These are phyloP conservation scores for Sinonovacula constricta DNA, from an alignment of 1,140 invertebrate species.

Conservation along the genomic window DNA sequence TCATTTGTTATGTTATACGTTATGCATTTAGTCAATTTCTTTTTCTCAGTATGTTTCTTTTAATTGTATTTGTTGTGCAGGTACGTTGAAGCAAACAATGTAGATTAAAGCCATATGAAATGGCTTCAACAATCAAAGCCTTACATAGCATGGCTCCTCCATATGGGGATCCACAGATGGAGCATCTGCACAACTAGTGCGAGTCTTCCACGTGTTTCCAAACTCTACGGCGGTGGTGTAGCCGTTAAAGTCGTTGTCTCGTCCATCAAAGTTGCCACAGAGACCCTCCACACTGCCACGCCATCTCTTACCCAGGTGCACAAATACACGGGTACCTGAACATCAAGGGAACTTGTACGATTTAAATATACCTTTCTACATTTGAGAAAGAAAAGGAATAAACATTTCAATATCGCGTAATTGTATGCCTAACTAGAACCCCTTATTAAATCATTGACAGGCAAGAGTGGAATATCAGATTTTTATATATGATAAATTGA, in stretches of 20 bases:
- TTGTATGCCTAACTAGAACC: no score
- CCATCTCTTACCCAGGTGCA: conserved; percentile 50
- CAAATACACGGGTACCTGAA: conserved; percentile 51
- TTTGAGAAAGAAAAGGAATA: no score
- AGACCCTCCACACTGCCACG: conserved; percentile 43
- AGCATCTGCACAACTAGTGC: conserved; percentile 24
- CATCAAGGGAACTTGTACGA: no score
- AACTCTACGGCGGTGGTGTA: conserved; percentile 37
- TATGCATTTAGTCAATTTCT: neutral
- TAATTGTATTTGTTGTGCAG: no score
- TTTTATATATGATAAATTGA: no score
- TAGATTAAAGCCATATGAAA: neutral
- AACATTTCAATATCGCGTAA: no score
- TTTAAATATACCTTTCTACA: no score
- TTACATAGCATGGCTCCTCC: conserved; percentile 47
- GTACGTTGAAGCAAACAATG: no score
- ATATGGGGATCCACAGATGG: conserved; percentile 13
- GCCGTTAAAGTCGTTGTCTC: conserved; percentile 38
- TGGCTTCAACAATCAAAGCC: neutral
- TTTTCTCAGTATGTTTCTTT: neutral
- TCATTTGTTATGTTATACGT: no score
- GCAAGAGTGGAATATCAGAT: no score
- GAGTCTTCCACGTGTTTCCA: conserved; percentile 53
- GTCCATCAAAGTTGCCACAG: conserved; percentile 54
- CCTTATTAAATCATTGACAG: no score